These are phyloP conservation scores for Gephyroberyx darwinii DNA, from an alignment of 2,797 vertebrate species.

Conservation along the genomic window DNA sequence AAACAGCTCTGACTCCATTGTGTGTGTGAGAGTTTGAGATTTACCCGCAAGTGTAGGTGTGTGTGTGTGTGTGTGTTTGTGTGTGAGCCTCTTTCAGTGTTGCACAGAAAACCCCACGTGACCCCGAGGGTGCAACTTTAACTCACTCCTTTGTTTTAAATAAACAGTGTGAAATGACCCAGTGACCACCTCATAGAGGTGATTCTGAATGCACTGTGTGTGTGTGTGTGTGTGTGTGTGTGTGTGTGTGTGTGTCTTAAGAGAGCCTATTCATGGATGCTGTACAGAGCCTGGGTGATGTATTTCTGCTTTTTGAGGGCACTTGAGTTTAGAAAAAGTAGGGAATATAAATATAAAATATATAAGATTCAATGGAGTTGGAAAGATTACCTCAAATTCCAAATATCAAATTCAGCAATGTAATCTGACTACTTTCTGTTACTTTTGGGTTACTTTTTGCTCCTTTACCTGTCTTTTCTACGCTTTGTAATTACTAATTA, in stretches of 20 bases:
- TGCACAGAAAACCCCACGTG: background rate
- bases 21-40: background rate
- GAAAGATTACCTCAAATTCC: background rate
- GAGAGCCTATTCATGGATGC: background rate
- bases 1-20: conserved; percentile 33
- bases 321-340: conserved; percentile 12
- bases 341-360: background rate
- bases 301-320: conserved; percentile 7
- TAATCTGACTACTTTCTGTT: too few species aligned
- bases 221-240: background rate
- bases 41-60: background rate
- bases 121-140: background rate
- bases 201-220: background rate
- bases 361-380: background rate
- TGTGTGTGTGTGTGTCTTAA: background rate
- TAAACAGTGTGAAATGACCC: background rate
- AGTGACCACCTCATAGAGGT: background rate
- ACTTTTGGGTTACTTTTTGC: too few species aligned
- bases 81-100: background rate
- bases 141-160: conserved; percentile 14
- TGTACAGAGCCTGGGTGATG: conserved; percentile 3
- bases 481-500: too few species aligned
- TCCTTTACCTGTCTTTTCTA: too few species aligned
- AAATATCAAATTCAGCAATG: too few species aligned
- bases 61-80: background rate